Evolutionary conservation across 2,797 vertebrate genomes (phyloP).

Genomic region (Cuniculus paca): DNA sequence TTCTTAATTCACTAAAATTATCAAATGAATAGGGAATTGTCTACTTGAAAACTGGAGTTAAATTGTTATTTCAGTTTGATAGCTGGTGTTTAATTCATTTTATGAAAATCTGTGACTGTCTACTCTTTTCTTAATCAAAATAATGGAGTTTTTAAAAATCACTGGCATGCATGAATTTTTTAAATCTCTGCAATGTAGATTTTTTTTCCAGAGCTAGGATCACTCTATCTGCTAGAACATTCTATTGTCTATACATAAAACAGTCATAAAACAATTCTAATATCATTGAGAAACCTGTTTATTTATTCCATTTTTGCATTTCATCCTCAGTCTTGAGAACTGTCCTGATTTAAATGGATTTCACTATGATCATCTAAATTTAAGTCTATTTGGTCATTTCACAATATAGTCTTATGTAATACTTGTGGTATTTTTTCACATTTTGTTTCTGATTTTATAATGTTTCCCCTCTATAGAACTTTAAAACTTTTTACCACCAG

Average conservation of each 20-base stretch:
- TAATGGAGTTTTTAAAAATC: not conserved
- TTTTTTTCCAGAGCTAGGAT: not conserved
- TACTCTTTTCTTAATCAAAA: constrained; percentile 7
- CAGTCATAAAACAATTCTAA: not conserved
- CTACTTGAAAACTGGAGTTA: not conserved
- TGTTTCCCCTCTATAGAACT: not conserved
- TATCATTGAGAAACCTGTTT: not conserved
- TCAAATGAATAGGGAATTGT: not conserved
- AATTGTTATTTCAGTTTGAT: not conserved
- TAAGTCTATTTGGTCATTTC: not conserved
- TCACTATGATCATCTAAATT: not conserved
- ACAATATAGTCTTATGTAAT: not conserved
- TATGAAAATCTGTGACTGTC: not conserved
- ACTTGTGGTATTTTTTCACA: not conserved
- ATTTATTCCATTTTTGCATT: not conserved
- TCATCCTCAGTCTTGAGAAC: not conserved
- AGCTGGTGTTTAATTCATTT: constrained; percentile 21
- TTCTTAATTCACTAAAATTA: constrained; percentile 25
- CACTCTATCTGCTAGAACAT: not conserved
- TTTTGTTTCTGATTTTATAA: constrained; percentile 45
- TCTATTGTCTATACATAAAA: not conserved
- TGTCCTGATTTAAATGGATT: not conserved
- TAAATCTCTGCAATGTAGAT: not conserved
- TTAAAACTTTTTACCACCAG: not conserved
- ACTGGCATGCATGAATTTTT: not conserved